Conservation (phyloP, 2,888 invertebrate species). For the Plutella xylostella region DNA sequence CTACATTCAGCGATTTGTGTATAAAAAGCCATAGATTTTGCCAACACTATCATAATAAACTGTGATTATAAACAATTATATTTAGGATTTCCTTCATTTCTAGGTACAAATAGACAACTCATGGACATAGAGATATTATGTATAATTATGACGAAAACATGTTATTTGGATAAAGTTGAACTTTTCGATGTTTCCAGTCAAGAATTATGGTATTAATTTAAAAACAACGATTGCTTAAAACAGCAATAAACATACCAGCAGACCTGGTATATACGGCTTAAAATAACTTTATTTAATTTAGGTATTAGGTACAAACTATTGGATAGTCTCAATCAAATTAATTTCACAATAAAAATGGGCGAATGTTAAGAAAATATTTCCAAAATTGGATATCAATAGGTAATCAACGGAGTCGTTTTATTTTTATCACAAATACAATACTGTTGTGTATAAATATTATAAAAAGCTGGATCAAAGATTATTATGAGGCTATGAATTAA, state of each 20-base stretch:
- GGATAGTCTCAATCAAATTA: no score
- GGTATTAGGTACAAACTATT: no score
- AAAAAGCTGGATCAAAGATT: conserved; percentile 49
- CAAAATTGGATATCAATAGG: conserved; percentile 30
- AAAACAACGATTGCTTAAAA: conserved; percentile 50
- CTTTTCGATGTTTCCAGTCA: conserved; percentile 42
- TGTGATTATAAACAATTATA: conserved; percentile 31
- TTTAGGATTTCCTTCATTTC: not conserved
- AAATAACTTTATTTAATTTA: no score
- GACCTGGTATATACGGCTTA: conserved; percentile 21
- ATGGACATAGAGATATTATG: not conserved
- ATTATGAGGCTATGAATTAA: conserved; percentile 8
- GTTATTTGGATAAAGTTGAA: conserved; percentile 23
- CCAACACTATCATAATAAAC: conserved; percentile 41
- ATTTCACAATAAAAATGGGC: conserved; percentile 11
- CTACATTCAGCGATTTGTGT: conserved; percentile 56
- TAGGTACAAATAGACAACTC: not conserved
- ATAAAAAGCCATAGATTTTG: conserved; percentile 50
- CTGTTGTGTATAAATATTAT: conserved; percentile 39
- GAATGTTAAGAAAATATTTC: conserved; percentile 23
- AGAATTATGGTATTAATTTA: no score
- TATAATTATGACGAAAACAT: not conserved
- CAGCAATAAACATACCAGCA: conserved; percentile 51
- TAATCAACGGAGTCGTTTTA: conserved; percentile 19
- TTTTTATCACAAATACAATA: conserved; percentile 34